Percentiles rank a stretch among this genome's conserved stretches.
phyloP scores from a whole-genome alignment of 2,888 invertebrate species.

The Ceraclea dissimilis region DNA sequence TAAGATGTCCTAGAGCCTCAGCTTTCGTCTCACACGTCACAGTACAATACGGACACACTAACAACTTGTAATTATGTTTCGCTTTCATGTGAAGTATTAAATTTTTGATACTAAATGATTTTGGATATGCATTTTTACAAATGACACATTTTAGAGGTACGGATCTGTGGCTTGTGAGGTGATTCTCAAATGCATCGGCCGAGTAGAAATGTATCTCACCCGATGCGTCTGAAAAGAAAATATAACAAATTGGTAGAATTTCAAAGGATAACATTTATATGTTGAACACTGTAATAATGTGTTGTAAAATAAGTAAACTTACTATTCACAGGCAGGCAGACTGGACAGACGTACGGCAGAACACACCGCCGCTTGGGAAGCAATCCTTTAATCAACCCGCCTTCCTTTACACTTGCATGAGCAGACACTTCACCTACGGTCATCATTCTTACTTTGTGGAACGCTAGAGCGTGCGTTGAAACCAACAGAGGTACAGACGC shows the following conservation, averaged over 20 bases:
- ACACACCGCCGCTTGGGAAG: slow-evolving; percentile 13
- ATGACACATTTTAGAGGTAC: background rate
- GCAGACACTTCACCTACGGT: slow-evolving; percentile 29
- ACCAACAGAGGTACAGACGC: slow-evolving; percentile 53
- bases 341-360: slow-evolving; percentile 1
- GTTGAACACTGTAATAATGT: no score
- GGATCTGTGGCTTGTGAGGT: slow-evolving; percentile 26
- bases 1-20: slow-evolving; percentile 37
- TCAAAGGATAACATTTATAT: no score
- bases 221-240: background rate
- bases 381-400: slow-evolving; percentile 6
- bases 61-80: slow-evolving; percentile 38
- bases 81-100: slow-evolving; percentile 35
- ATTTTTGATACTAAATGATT: slow-evolving; percentile 27
- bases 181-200: slow-evolving; percentile 32
- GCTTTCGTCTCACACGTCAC: slow-evolving; percentile 37
- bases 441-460: slow-evolving; percentile 31
- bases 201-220: slow-evolving; percentile 34
- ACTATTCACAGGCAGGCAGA: no score
- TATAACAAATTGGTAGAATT: no score
- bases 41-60: slow-evolving; percentile 43
- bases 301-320: no score
- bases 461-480: slow-evolving; percentile 47
- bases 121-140: background rate
- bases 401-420: slow-evolving; percentile 24